phyloP scores from a whole-genome alignment of 2,113 vertebrate genomes.

The Megalops atlanticus region DNA sequence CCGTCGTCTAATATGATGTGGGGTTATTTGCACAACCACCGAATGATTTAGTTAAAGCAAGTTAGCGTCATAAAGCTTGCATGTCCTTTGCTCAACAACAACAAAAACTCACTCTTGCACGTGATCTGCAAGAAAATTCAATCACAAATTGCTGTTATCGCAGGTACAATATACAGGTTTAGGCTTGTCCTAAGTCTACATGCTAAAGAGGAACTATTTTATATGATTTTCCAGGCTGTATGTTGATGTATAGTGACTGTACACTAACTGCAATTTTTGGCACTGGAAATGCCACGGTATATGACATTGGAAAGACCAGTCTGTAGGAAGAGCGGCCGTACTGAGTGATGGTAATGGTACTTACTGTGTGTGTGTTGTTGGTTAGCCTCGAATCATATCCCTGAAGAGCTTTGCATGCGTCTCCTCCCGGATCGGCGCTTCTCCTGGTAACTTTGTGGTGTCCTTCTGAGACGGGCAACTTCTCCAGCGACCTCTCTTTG shows the following conservation, averaged over 20 bases:
- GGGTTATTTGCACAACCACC: neutral
- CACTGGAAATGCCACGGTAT: neutral
- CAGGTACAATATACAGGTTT: neutral
- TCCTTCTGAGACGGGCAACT: slow-evolving; percentile 46
- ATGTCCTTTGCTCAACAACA: neutral
- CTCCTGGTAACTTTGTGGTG: slow-evolving; percentile 36
- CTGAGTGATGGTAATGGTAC: slow-evolving; percentile 48
- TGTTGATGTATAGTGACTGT: neutral
- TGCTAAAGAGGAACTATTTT: neutral
- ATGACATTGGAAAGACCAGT: neutral
- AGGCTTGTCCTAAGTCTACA: neutral
- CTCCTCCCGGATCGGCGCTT: slow-evolving; percentile 54
- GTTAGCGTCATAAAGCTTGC: neutral
- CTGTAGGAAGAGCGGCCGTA: neutral
- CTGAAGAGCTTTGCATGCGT: slow-evolving; percentile 58
- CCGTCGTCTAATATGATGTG: neutral
- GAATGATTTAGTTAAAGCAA: neutral
- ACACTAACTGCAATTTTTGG: neutral
- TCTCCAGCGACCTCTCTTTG: slow-evolving; percentile 42
- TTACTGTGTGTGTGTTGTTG: slow-evolving; percentile 81
- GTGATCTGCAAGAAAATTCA: neutral
- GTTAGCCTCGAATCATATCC: slow-evolving; percentile 61
- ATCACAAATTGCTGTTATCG: neutral
- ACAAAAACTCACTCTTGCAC: neutral
- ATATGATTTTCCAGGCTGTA: neutral